phyloP scores from a whole-genome alignment of 2,113 vertebrate genomes.

The Campylomormyrus tamandua region DNA sequence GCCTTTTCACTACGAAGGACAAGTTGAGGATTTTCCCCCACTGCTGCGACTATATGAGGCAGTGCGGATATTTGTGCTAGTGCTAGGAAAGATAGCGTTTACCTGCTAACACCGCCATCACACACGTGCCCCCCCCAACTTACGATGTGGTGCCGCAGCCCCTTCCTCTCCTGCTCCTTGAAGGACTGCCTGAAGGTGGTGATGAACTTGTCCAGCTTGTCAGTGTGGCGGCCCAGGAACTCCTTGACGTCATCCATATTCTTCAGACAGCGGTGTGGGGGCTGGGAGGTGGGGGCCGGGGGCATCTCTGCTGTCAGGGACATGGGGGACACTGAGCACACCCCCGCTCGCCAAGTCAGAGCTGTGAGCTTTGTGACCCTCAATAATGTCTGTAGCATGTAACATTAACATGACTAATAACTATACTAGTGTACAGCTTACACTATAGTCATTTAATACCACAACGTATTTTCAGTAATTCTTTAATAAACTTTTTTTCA shows the following conservation, averaged over 20 bases:
- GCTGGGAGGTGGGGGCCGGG: constrained; percentile 38
- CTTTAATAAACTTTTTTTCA: background rate
- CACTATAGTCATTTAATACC: background rate
- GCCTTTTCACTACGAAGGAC: background rate
- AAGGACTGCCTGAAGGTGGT: constrained; percentile 69
- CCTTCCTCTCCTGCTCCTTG: constrained; percentile 83
- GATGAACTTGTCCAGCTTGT: constrained; percentile 80
- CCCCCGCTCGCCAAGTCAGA: background rate
- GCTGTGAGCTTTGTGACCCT: background rate
- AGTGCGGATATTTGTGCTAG: background rate
- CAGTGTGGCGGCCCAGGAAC: constrained; percentile 78
- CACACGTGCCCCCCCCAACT: constrained; percentile 28
- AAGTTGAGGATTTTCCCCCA: background rate
- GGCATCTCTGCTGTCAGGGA: constrained; percentile 52
- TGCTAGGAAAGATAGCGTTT: background rate
- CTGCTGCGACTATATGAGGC: background rate
- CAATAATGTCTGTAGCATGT: background rate
- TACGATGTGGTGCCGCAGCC: constrained; percentile 89
- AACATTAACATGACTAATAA: background rate
- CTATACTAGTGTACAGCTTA: background rate
- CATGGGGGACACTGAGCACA: background rate
- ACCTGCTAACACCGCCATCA: background rate
- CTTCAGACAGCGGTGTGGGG: constrained; percentile 66
- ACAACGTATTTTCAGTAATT: background rate
- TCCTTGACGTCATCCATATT: constrained; percentile 80